These are phyloP conservation scores for Ctenopoma multispine DNA, from an alignment of 2,797 vertebrate genomes.

Conservation along the genomic window DNA sequence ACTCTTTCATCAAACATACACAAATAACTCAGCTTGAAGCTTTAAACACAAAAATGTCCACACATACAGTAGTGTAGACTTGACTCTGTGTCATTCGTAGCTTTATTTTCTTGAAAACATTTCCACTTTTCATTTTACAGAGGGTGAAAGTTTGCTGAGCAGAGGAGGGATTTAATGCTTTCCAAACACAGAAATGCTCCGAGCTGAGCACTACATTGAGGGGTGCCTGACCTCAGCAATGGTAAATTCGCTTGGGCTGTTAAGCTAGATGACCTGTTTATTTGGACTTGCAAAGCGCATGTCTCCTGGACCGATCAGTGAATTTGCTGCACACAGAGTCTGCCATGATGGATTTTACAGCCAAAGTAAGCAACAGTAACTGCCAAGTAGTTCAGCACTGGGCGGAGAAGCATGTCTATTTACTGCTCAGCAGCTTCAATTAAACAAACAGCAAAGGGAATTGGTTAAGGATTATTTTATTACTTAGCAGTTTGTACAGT, in stretches of 20 bases:
- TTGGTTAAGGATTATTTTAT: constrained; percentile 90
- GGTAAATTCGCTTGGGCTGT: constrained; percentile 55
- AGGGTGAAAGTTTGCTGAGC: constrained; percentile 52
- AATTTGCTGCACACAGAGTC: constrained; percentile 57
- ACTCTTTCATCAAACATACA: constrained; percentile 9
- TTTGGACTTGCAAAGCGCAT: constrained; percentile 72
- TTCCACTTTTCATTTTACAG: constrained; percentile 57
- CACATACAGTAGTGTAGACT: constrained; percentile 5
- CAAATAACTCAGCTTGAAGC: constrained; percentile 15
- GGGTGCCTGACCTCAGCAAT: constrained; percentile 33
- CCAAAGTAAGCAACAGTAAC: constrained; percentile 78
- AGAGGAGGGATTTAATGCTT: constrained; percentile 59
- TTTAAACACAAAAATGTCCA: constrained; percentile 20
- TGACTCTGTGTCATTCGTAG: constrained; percentile 27
- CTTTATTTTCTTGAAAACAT: constrained; percentile 64
- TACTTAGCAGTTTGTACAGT: constrained; percentile 94
- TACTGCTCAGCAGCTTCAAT: constrained; percentile 60
- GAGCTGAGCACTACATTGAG: constrained; percentile 53
- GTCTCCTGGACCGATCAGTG: constrained; percentile 68
- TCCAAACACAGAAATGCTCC: constrained; percentile 54
- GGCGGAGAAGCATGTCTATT: constrained; percentile 63
- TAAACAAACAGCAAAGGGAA: constrained; percentile 65
- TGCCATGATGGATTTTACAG: constrained; percentile 58
- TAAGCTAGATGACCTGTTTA: constrained; percentile 76
- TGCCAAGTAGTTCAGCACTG: constrained; percentile 66